Evolutionary conservation across 2,797 vertebrate species (phyloP).

Genomic region (Allobates femoralis): DNA sequence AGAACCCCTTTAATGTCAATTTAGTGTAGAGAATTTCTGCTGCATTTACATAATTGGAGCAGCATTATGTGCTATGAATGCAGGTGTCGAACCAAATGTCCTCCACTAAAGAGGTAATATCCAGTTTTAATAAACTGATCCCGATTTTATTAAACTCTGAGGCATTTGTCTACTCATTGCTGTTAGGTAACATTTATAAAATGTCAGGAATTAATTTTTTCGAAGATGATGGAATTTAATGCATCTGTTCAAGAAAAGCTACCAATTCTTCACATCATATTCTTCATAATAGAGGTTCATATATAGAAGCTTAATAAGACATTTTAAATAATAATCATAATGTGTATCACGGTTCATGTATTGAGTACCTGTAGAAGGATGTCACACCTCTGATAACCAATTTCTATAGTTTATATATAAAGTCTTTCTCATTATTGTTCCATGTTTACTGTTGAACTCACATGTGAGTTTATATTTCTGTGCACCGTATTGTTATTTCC

Average conservation of each 20-base stretch:
- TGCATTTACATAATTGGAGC: slow-evolving; percentile 24
- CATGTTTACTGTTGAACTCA: neutral
- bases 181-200: slow-evolving; percentile 54
- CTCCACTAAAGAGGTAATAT: slow-evolving; percentile 41
- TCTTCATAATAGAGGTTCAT: neutral
- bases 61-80: slow-evolving; percentile 22
- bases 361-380: neutral
- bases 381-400: neutral
- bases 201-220: slow-evolving; percentile 54
- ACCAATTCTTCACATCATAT: slow-evolving; percentile 25
- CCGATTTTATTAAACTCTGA: slow-evolving; percentile 47
- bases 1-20: slow-evolving; percentile 1
- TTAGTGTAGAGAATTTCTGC: neutral
- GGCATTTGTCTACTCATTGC: slow-evolving; percentile 22
- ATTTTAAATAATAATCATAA: neutral
- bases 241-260: slow-evolving; percentile 43
- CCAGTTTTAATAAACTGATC: slow-evolving; percentile 48
- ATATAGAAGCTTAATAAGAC: slow-evolving; percentile 13
- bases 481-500: neutral
- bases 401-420: neutral
- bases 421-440: neutral
- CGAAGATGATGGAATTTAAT: slow-evolving; percentile 45
- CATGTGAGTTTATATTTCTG: neutral
- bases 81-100: slow-evolving; percentile 30
- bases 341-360: neutral